A percentile compares a stretch with the other conserved stretches of the same genome.
Conservation (phyloP, 2,888 invertebrate species). For the Stenodera caucasica region DNA sequence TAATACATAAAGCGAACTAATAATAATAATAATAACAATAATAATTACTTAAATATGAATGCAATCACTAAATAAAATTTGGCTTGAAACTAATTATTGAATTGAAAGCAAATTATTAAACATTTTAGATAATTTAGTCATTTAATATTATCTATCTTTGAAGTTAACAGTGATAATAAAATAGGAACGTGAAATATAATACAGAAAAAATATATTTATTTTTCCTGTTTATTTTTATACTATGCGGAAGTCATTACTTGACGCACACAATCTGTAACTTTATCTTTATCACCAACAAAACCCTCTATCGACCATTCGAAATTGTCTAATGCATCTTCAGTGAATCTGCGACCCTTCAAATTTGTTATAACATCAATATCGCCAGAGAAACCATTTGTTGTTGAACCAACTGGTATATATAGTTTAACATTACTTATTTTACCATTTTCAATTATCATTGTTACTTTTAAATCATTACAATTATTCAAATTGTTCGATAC, state of each 20-base stretch:
- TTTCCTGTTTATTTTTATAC: slow-evolving; percentile 34
- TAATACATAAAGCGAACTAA: slow-evolving; percentile 27
- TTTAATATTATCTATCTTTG: too few species aligned
- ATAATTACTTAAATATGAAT: neutral
- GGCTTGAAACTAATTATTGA: slow-evolving; percentile 8
- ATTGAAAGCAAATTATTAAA: slow-evolving; percentile 16
- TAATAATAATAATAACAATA: slow-evolving; percentile 19
- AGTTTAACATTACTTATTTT: slow-evolving; percentile 68
- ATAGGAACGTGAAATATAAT: slow-evolving; percentile 12
- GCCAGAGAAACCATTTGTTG: slow-evolving; percentile 63
- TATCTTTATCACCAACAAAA: slow-evolving; percentile 56
- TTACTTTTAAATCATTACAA: slow-evolving; percentile 62
- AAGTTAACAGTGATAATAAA: slow-evolving; percentile 13
- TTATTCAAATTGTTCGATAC: slow-evolving; percentile 56
- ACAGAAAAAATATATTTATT: slow-evolving; percentile 20
- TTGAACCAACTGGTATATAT: slow-evolving; percentile 64
- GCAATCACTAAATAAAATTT: neutral
- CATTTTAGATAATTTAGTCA: neutral
- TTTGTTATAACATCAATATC: slow-evolving; percentile 66
- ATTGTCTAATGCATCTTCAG: slow-evolving; percentile 63
- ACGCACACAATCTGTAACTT: slow-evolving; percentile 65
- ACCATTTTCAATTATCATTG: slow-evolving; percentile 67
- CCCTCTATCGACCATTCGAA: slow-evolving; percentile 56
- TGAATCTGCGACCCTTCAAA: slow-evolving; percentile 68
- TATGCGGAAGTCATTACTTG: slow-evolving; percentile 63